Evolutionary conservation across 1,140 invertebrate species (phyloP).

Genomic region (Sitophilus oryzae): DNA sequence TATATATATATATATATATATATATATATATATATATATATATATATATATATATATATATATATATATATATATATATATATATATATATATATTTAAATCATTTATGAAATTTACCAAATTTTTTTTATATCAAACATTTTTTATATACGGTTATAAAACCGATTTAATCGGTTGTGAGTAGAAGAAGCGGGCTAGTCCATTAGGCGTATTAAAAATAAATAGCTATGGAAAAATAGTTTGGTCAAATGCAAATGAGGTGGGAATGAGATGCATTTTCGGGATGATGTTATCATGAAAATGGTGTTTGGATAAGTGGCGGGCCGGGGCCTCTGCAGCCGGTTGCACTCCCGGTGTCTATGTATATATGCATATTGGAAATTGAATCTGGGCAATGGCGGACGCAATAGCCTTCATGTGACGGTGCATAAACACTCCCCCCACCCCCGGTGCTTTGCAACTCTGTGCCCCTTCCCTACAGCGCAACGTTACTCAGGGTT

Average conservation of each 20-base stretch:
- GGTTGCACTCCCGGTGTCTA: slow-evolving; percentile 20
- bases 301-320: neutral
- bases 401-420: slow-evolving; percentile 36
- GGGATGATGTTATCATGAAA: neutral
- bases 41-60: no score
- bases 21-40: no score
- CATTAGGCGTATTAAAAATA: neutral
- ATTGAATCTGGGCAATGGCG: slow-evolving; percentile 40
- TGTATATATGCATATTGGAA: slow-evolving; percentile 40
- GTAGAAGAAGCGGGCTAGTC: no score
- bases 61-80: no score
- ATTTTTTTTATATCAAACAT: no score
- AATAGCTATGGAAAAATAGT: neutral
- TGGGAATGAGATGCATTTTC: neutral
- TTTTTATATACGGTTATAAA: no score
- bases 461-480: slow-evolving; percentile 13
- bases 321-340: neutral
- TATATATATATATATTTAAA: no score
- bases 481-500: no score
- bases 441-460: slow-evolving; percentile 15
- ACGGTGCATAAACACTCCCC: slow-evolving; percentile 37
- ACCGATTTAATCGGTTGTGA: no score
- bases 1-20: no score
- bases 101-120: no score
- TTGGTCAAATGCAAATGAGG: neutral